Evolutionary conservation across 2,113 vertebrate genomes (phyloP), one percentile per base, ranked within the genome.

Genomic region (Thermophis baileyi): DNA sequence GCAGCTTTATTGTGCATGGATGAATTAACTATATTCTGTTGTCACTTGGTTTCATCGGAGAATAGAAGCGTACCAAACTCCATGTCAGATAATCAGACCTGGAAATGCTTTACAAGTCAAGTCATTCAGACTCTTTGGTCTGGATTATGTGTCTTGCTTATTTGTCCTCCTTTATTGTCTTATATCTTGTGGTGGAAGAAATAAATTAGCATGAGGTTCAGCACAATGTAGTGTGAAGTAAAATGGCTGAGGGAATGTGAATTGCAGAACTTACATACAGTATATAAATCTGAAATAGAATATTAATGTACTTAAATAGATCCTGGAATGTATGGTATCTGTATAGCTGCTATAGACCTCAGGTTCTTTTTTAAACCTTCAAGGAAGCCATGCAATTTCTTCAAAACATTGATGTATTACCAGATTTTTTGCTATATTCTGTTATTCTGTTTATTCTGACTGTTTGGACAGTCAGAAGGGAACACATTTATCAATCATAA

Each of bases 61-160:
- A 96, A 93, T 92, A 91, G 93, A 92, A 91, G 88, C 88, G 35
- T 95, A 95, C 95, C 94, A 93, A 95, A 97, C 93, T 95, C 95
- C 69, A 95, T 94, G 95, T 96, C 96, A 95, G 94, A 57, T 89
- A 95, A 96, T 91, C 74, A 95, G 95, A 96, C 95, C 95, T 90
- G 89, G 91, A 90, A 91, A 91, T 95, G 54, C 44, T 74, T 92
- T 8, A 93, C 57, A 95, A 92, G 12, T 51, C 35, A 87, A 63
- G 94, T 20, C 47, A 96, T 91, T 91, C 60, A 25, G 89, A n/a
- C 94, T 94, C 94, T 89, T 95, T 93, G 54, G 27, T 6, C 40
- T 51, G 11, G 1, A 0, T 69, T 30, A 50, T 27, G 46, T 24
- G 44, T 10, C 8, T 86, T 47, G 8, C 22, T 86, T 0, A 0